Evolutionary conservation across 2,797 vertebrate species (phyloP), one percentile per base, ranked within the genome.

Genomic region (Remorina albescens): DNA sequence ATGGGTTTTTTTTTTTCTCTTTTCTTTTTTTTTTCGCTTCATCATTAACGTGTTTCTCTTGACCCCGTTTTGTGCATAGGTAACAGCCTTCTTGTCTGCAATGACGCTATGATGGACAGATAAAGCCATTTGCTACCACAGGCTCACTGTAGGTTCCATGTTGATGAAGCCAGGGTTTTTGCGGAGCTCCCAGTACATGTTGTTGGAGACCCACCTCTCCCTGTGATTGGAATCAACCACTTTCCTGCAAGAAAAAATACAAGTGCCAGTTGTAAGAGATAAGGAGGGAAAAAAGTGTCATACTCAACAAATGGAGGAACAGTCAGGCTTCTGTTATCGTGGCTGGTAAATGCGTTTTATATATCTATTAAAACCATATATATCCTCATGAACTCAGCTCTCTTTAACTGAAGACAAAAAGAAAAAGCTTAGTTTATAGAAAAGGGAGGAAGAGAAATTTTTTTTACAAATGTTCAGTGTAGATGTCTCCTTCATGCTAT

Each of bases 131-230:
- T 92, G 90, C 96, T 97, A 99, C 98, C 98, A 99, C 88, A 99
- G 96, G 80, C 13, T 87, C 50, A 74, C 58, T 9, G 90, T 95
- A 89, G 76, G 32, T 81, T 99, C 97, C 94, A 96, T 94, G 93
- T 98, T 99, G 90, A 95, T 97, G 94, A 99, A 99, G 84, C 98
- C 98, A 34, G 97, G 97, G 92, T 97, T 97, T 88, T 97, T 99
- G 56, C 98, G 96, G 32, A 99, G 93, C 83, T 99, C 98, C 98
- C 98, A 99, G 91, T 99, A 99, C 26, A 86, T 96, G 90, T 96
- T 97, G 83, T 98, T 99, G 82, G 96, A 97, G 89, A 99, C 95
- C 98, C 98, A 99, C 64, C 95, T 91, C 95, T 99, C 98, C 91
- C 96, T 96, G 90, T 97, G 97, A 94, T 98, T 97, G 81, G 93